Conservation (phyloP, 92 coral and sea anemone species). For the Epizoanthus stellaris region DNA sequence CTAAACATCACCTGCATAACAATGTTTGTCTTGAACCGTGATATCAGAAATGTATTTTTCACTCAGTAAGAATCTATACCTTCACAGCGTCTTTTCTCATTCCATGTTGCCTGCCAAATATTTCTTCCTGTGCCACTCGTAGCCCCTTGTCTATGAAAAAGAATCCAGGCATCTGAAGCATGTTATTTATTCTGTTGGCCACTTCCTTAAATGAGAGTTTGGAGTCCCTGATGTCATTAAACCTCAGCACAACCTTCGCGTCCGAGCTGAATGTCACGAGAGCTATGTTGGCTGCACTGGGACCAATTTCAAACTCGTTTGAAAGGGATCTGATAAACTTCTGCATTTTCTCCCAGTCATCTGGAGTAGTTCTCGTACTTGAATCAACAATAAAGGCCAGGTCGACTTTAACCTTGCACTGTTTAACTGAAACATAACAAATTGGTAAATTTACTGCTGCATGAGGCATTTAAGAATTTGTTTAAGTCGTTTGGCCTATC, state of each 20-base stretch:
- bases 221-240: slow-evolving; percentile 2
- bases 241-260: slow-evolving; percentile 12
- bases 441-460: not conserved
- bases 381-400: slow-evolving; percentile 38
- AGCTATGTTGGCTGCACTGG: slow-evolving; percentile 30
- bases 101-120: slow-evolving; percentile 29
- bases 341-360: slow-evolving; percentile 30
- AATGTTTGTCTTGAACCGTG: not conserved
- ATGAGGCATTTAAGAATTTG: too few species aligned
- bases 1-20: not conserved
- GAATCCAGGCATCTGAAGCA: slow-evolving; percentile 12
- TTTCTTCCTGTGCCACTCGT: slow-evolving; percentile 30
- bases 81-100: slow-evolving; percentile 18
- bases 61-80: not conserved
- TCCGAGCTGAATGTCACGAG: slow-evolving; percentile 37
- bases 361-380: slow-evolving; percentile 16
- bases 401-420: slow-evolving; percentile 38
- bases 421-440: slow-evolving; percentile 18
- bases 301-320: slow-evolving; percentile 17
- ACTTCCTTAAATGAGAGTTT: slow-evolving; percentile 9
- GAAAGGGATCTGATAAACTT: slow-evolving; percentile 13
- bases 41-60: not conserved
- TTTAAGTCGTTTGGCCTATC: too few species aligned
- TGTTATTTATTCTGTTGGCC: slow-evolving; percentile 14
- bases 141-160: slow-evolving; percentile 33